Evolutionary conservation across 2,113 vertebrate species (phyloP), one percentile per base, ranked within the genome.

Genomic region (Erpornis zantholeuca): DNA sequence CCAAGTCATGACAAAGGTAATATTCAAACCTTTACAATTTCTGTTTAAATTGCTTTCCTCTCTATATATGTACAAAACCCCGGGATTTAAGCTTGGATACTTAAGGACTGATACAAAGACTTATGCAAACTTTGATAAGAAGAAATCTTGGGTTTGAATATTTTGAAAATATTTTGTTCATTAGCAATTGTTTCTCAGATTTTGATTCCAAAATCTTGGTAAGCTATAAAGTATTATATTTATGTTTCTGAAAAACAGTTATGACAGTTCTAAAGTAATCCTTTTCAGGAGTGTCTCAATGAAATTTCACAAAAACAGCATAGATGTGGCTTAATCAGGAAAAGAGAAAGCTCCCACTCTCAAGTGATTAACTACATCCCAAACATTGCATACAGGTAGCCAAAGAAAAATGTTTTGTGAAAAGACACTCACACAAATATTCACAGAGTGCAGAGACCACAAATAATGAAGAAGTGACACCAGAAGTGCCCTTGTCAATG

Each of bases 351-450:
- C 7, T 79, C 25, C 13, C 17, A 52, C 10, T 59, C 7, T n/a
- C 20, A 61, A 54, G 33, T 65, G 13, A 82, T 81, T 86, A 69
- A 57, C 18, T 82, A 6, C 56, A 50, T 44, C 19, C 14, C 7
- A 79, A 88, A 69, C 12, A 63, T 25, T 73, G 52, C 47, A 78
- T 63, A 60, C 60, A 63, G 69, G 53, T 86, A 95, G 60, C 28
- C 90, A 69, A 90, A 92, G 76, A 94, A 95, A 97, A 96, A 88
- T 90, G 90, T 33, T 94, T 60, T 93, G 79, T 88, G 47, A 91
- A 93, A 86, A 94, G 31, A 25, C 52, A 79, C n/a, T 70, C 25
- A 90, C 91, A 52, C 15, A 82, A 96, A 38, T 95, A 80, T 66
- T 85, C 53, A 31, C 29, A 79, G 35, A 91, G 36, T 90, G 42